phyloP scores from a whole-genome alignment of 1,140 invertebrate species.

The Papilio glaucus region DNA sequence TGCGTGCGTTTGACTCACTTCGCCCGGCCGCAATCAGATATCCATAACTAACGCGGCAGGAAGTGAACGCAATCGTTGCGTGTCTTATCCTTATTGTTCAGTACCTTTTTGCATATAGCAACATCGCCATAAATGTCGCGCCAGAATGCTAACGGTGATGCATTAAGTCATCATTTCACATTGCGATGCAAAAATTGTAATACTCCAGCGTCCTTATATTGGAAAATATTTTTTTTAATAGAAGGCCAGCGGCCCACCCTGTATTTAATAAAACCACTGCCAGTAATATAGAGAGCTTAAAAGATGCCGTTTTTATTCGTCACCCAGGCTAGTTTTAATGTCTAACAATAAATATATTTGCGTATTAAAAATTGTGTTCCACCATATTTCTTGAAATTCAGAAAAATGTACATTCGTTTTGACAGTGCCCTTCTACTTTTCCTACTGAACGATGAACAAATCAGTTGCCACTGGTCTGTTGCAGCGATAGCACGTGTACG shows the following conservation, averaged over 20 bases:
- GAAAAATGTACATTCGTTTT: background rate
- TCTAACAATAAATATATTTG: background rate
- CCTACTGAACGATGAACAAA: background rate
- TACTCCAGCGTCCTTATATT: background rate
- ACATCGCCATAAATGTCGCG: background rate
- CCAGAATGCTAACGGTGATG: constrained; percentile 13
- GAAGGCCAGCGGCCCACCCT: background rate
- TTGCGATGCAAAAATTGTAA: background rate
- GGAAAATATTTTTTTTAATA: background rate
- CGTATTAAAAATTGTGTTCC: background rate
- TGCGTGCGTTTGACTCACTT: constrained; percentile 48
- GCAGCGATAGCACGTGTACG: constrained; percentile 56
- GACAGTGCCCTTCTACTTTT: background rate
- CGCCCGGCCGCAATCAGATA: constrained; percentile 51
- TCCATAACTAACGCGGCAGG: constrained; percentile 42
- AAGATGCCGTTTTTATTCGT: background rate
- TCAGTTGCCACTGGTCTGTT: constrained; percentile 62
- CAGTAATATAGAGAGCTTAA: background rate
- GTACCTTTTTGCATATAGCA: constrained; percentile 8
- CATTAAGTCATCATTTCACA: constrained; percentile 14
- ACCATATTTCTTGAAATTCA: background rate
- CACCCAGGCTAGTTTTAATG: background rate
- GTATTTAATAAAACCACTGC: background rate
- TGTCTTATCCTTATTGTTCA: constrained; percentile 40
- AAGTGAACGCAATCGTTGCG: constrained; percentile 45